A percentile compares a stretch with the other conserved stretches of the same genome.
phyloP scores from a whole-genome alignment of 2,113 vertebrate genomes.

The Rhinopomastus cyanomelas region DNA sequence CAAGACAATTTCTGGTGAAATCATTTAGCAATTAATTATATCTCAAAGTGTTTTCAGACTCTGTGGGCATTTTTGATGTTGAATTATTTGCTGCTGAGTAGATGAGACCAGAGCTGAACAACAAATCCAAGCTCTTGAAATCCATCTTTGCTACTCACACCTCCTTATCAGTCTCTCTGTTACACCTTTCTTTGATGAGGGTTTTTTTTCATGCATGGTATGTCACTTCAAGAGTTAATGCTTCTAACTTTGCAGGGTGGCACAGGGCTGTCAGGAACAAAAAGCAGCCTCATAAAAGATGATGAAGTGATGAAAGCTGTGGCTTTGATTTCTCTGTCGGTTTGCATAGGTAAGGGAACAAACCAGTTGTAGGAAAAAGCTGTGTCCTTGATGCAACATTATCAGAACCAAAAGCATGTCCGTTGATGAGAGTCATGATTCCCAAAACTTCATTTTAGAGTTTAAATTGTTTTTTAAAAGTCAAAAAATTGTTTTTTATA shows the following conservation, averaged over 20 bases:
- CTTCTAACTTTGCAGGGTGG: not conserved
- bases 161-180: not conserved
- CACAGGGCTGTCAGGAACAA: not conserved
- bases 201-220: not conserved
- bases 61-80: not conserved
- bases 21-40: not conserved
- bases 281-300: not conserved
- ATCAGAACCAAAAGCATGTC: not conserved
- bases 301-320: not conserved
- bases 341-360: not conserved
- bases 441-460: not conserved
- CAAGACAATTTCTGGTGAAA: not conserved
- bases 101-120: not conserved
- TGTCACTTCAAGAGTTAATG: not conserved
- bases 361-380: not conserved
- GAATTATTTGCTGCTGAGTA: not conserved
- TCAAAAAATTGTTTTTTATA: not conserved
- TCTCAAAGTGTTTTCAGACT: not conserved
- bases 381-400: not conserved
- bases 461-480: not conserved
- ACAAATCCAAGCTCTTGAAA: not conserved
- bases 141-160: not conserved
- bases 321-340: not conserved
- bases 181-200: not conserved
- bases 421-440: not conserved